Base-by-base conservation (phyloP, 2,797 vertebrate genomes). In the Sebastes cheni region DNA sequence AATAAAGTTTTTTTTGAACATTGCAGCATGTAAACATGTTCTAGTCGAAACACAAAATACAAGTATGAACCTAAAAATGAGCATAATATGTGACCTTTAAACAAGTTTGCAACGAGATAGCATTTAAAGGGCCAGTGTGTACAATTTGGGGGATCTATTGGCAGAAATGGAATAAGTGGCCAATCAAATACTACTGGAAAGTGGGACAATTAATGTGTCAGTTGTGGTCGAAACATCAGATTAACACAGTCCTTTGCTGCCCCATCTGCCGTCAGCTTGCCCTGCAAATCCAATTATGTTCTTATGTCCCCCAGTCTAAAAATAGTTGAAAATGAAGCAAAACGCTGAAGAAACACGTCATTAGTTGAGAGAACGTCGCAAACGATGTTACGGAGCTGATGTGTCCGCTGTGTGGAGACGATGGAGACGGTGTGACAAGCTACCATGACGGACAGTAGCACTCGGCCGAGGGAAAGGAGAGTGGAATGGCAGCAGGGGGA, bases 211-310 rank as follows among this genome's bases (percentile, higher is more conserved):
- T 69, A 77, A 83, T 83, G 75, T 88, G 88, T 89, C 82, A 84
- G 70, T 87, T 79, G 80, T 67, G 66, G 80, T 70, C 82, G 67
- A 93, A 92, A 85, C 73, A 70, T 84, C 84, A 93, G 92, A 94
- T 96, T 94, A 96, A 74, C 81, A 81, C 78, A 67, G 70, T 80
- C 81, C 86, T 82, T 81, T 89, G 89, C 89, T 83, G 91, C 90
- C 90, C 91, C 92, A 91, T 92, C 92, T 91, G 94, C 79, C 79
- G 81, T 89, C 83, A 90, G 90, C 92, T 78, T 71, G 89, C 77
- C 81, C 76, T 86, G 79, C 87, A 93, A 96, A 96, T 95, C 93
- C 95, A 95, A 95, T 96, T 95, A 94, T 92, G 92, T 89, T 92
- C 93, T 96, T 96, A 96, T 75, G 81, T 46, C 83, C 83, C 70